phyloP scores from a whole-genome alignment of 2,113 vertebrate genomes.

The Holacanthus passer region DNA sequence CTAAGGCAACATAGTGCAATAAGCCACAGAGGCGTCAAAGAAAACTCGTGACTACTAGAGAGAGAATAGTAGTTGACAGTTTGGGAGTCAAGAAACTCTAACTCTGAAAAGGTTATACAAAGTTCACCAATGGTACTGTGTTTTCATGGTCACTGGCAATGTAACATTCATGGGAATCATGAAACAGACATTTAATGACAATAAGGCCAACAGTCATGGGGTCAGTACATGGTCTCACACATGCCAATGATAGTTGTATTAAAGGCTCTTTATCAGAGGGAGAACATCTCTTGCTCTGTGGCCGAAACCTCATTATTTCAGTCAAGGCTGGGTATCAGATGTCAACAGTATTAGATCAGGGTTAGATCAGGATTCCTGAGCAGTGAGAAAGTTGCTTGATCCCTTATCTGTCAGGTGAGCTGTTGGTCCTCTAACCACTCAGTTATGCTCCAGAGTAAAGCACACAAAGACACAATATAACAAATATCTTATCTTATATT shows the following conservation, averaged over 20 bases:
- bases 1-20: slow-evolving; percentile 1
- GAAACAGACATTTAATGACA: background rate
- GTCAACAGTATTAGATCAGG: background rate
- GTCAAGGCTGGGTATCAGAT: slow-evolving; percentile 14
- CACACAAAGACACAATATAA: background rate
- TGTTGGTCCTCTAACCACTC: background rate
- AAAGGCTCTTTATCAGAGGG: background rate
- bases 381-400: background rate
- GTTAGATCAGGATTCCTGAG: background rate
- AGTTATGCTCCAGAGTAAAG: background rate
- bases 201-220: background rate
- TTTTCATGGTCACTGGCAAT: slow-evolving; percentile 8
- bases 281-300: background rate
- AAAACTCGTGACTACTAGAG: background rate
- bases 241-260: background rate
- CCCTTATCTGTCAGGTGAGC: slow-evolving; percentile 12
- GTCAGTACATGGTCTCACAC: background rate
- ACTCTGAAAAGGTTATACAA: background rate
- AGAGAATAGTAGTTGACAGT: slow-evolving; percentile 1
- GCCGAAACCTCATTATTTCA: slow-evolving; percentile 22
- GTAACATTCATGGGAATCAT: background rate
- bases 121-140: slow-evolving; percentile 24
- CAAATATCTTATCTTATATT: no score
- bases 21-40: background rate
- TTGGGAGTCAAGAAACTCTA: background rate